Evolutionary conservation across 2,888 invertebrate genomes (phyloP).

Genomic region (Brenthis ino): DNA sequence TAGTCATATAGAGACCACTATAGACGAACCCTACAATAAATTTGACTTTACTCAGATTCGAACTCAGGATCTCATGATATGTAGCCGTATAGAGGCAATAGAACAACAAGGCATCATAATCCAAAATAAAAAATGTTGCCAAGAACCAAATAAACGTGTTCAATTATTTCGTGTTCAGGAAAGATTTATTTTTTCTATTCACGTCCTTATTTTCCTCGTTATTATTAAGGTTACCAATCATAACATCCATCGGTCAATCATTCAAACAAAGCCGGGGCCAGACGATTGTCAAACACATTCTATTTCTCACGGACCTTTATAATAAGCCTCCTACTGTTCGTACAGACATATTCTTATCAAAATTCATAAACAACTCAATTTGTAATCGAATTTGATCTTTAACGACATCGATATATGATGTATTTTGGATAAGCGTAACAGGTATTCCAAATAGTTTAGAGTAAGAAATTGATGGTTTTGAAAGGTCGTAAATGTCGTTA

Average conservation of each 20-base stretch:
- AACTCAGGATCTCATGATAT: no score
- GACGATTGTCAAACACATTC: constrained; percentile 51
- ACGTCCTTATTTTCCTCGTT: constrained; percentile 26
- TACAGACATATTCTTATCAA: constrained; percentile 10
- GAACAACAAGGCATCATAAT: no score
- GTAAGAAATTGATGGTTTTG: neutral
- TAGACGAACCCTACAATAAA: no score
- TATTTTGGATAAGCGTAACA: neutral
- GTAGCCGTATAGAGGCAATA: no score
- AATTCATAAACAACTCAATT: neutral
- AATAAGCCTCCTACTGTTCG: constrained; percentile 55
- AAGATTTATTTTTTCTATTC: constrained; percentile 35
- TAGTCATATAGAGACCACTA: no score
- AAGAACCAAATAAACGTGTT: constrained; percentile 27
- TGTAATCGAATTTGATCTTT: constrained; percentile 13
- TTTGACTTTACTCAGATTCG: no score
- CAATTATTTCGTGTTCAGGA: constrained; percentile 33
- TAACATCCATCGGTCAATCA: constrained; percentile 50
- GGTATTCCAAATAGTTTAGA: constrained; percentile 17
- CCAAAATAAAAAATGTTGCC: no score
- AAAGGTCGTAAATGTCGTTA: constrained; percentile 8
- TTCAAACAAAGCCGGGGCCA: constrained; percentile 46
- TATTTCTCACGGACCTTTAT: constrained; percentile 49
- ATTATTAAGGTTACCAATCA: constrained; percentile 34
- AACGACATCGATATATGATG: neutral